Base-by-base conservation (phyloP, 2,888 invertebrate genomes). In the Polymixis flavicincta region DNA sequence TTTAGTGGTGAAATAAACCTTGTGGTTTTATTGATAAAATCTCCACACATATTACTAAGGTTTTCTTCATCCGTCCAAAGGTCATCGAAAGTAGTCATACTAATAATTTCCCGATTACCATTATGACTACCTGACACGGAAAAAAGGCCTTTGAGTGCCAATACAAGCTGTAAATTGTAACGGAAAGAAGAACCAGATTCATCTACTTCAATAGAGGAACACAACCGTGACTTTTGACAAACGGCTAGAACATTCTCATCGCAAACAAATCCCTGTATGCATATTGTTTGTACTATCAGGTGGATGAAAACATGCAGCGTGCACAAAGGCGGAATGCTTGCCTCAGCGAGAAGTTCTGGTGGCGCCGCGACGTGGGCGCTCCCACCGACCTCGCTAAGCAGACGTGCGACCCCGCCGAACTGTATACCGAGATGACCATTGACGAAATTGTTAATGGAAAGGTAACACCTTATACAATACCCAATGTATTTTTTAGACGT, bases 401-500 rank as follows among this genome's bases (percentile, higher is more conserved):
- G 37, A 95, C 89, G 73, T 85, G 83, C 78, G 90, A 92, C 87
- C 79, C 89, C 54, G 82, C 86, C 74, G 93, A 93, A 76, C 85
- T 97, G 83, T 98, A 97, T 92, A 97, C 97, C 1, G 97, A 98
- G 89, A 98, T 99, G 98, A 98, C 98, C n/a, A 97, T 99, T 85
- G 97, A 99, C 93, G 99, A 99, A 95, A 99, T 99, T 90, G 98
- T 99, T 89, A 99, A 99, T 94, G 99, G 99, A 91, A 98, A 98
- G 97, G 98, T 98, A 91, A 32, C 5, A 32, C 2, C 32, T 11
- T 28, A 9, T 19, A 57, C 9, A 48, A 48, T 48, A 17, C 17
- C 48, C 6, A 17, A 17, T 48, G 17, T 17, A 17, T 14, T 6
- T 48, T 48, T 48, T 17, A 9, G 0, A 42, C 42, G 42, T 42